Evolutionary conservation across 2,888 invertebrate genomes (phyloP), one percentile per base, ranked within the genome.

Genomic region (Apamea anceps): DNA sequence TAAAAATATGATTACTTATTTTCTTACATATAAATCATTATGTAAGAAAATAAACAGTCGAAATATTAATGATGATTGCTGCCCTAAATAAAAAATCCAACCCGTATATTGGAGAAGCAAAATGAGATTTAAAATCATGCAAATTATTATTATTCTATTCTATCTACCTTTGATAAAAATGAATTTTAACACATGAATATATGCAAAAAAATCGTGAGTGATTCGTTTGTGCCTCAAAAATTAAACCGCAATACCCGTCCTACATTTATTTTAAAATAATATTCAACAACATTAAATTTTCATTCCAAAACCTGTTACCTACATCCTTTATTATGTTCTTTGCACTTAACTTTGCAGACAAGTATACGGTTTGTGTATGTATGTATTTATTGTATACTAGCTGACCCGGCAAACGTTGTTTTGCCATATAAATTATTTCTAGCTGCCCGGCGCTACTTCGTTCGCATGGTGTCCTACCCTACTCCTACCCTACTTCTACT

Each of bases 171-270:
- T 81, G 21, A n/a, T 37, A 10, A 80, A 65, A 73, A 0, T n/a
- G n/a, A 62, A 54, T 62, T 28, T 62, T 1, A 37, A 68, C 4
- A 3, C 12, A 57, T 18, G 8, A 54, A 28, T 18, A 10, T 75
- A 62, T 75, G 32, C 32, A 66, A 80, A 80, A 62, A 60, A 45
- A 74, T 18, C 15, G 51, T 6, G n/a, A 45, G 67, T 32, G 45
- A 42, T n/a, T 45, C 21, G n/a, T n/a, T 5, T 21, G 0, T 21
- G 0, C 28, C 37, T 5, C 18, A 25, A 54, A 68, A 68, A 45
- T 67, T 42, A 37, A 75, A 37, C 37, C n/a, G 54, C 18, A 37
- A 32, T 45, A 51, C 12, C 51, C 45, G 32, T 62, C 28, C 60
- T 54, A 10, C 5, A 18, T 42, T 51, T 67, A 3, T 45, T 81